A percentile compares a stretch with the other conserved stretches of the same genome.
Conservation (phyloP, 1,140 invertebrate species). For the Temnothorax longispinosus region DNA sequence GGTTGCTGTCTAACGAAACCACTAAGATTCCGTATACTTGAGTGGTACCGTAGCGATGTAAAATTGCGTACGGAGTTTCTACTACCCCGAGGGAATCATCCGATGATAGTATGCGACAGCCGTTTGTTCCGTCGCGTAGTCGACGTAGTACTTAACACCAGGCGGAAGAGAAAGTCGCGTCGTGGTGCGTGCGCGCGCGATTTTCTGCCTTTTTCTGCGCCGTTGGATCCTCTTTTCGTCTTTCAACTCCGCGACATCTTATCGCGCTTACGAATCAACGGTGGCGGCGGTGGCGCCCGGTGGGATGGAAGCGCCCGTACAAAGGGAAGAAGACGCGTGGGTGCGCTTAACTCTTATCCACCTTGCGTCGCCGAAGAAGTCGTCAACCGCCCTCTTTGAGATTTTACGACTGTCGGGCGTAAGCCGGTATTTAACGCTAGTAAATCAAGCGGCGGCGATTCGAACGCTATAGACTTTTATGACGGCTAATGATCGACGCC, state of each 20-base stretch:
- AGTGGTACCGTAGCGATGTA: background rate
- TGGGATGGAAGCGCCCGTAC: background rate
- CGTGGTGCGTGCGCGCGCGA: background rate
- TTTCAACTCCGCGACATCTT: conserved; percentile 44
- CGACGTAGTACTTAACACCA: conserved; percentile 67
- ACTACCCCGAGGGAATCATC: background rate
- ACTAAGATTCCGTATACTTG: conserved; percentile 1
- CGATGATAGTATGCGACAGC: conserved; percentile 20
- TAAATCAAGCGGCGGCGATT: conserved; percentile 36
- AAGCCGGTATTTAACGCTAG: conserved; percentile 54
- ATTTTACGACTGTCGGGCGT: conserved; percentile 29
- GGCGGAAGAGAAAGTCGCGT: conserved; percentile 75
- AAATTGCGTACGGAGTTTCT: conserved; percentile 26
- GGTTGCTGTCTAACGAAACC: background rate
- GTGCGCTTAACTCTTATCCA: conserved; percentile 51
- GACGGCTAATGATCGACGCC: conserved; percentile 48
- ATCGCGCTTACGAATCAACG: conserved; percentile 49
- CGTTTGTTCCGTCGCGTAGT: conserved; percentile 68
- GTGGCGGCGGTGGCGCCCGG: too few species aligned
- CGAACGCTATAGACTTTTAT: conserved; percentile 31
- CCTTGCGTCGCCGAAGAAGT: conserved; percentile 59
- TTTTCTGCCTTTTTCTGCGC: background rate
- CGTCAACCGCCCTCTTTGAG: conserved; percentile 28
- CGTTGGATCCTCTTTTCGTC: conserved; percentile 9
- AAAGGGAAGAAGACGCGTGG: conserved; percentile 15